Conservation (phyloP, 2,888 invertebrate species). For the Pristionchus japonicus region DNA sequence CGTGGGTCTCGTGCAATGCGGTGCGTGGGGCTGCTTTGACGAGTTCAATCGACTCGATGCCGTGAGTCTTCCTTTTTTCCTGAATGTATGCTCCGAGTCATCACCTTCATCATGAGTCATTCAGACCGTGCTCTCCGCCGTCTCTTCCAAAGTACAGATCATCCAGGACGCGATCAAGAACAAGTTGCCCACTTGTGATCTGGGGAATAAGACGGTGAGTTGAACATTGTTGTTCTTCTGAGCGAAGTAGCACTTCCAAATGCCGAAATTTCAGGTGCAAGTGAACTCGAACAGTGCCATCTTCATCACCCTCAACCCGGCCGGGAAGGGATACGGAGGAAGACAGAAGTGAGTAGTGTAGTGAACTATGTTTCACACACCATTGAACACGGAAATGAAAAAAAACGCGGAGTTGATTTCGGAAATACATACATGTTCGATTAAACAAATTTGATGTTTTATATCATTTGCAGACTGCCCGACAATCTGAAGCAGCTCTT, state of each 20-base stretch:
- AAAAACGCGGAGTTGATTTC: too few relatives aligned
- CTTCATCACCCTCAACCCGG: slow-evolving; percentile 97
- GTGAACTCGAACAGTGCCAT: slow-evolving; percentile 92
- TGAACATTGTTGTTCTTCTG: too few relatives aligned
- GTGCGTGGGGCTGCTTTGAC: slow-evolving; percentile 99
- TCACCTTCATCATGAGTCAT: not conserved
- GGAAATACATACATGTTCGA: not conserved
- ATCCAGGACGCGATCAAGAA: slow-evolving; percentile 82
- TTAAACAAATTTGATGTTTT: not conserved
- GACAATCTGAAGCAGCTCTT: slow-evolving; percentile 94
- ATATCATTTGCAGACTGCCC: slow-evolving; percentile 80
- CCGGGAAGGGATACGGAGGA: slow-evolving; percentile 94
- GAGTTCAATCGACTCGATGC: slow-evolving; percentile 97
- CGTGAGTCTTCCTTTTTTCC: slow-evolving; percentile 75
- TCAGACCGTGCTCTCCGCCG: slow-evolving; percentile 87
- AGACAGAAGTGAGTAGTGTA: slow-evolving; percentile 82
- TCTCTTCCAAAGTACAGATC: slow-evolving; percentile 93
- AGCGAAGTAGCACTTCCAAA: too few relatives aligned
- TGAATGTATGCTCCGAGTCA: not conserved
- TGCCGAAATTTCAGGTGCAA: slow-evolving; percentile 80
- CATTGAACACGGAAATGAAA: not conserved
- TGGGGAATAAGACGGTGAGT: slow-evolving; percentile 23
- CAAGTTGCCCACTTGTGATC: slow-evolving; percentile 32
- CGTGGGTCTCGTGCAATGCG: slow-evolving; percentile 88
- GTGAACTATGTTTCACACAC: not conserved